Evolutionary conservation across 2,888 invertebrate genomes (phyloP), one percentile per base, ranked within the genome.

Genomic region (Oligia latruncula): DNA sequence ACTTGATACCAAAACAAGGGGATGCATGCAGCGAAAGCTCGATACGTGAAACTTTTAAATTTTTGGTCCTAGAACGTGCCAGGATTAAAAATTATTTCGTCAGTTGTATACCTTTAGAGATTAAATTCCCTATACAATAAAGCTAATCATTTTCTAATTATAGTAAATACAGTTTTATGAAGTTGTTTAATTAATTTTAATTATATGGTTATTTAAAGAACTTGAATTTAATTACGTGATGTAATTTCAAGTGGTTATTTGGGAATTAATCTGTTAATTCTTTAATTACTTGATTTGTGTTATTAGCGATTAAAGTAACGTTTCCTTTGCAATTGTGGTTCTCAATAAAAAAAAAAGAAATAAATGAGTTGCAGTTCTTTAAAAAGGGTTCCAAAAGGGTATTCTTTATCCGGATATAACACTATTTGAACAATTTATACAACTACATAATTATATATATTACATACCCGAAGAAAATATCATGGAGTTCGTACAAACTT

Each of bases 191-290:
- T 55, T 29, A 6, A 46, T 43, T 83, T 17, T 23, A 64, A 81
- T 81, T 78, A 52, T 2, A 68, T 49, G 80, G 67, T 60, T n/a
- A 67, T 76, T 67, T 67, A 29, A 83, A n/a, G 20, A 15, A 70
- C n/a, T 46, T 3, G 17, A 40, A 58, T 83, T 74, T 15, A 83
- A 68, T 80, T 55, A 46, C 2, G 1, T 35, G 1, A 17, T 23
- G 82, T 73, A n/a, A 43, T 71, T 80, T 55, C 4, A 23, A 29
- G 13, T 43, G 23, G 0, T 43, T 65, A 11, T 64, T 52, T 17
- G 4, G 35, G 13, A 17, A 29, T 17, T n/a, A n/a, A 75, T 0
- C 23, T 52, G 2, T 17, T 29, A 17, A 11, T 23, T 82, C 0
- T 17, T 49, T 6, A 15, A 49, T 65, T 43, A 49, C 1, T 66